Evolutionary conservation across 1,140 invertebrate species (phyloP).

Genomic region (Eriocheir sinensis): DNA sequence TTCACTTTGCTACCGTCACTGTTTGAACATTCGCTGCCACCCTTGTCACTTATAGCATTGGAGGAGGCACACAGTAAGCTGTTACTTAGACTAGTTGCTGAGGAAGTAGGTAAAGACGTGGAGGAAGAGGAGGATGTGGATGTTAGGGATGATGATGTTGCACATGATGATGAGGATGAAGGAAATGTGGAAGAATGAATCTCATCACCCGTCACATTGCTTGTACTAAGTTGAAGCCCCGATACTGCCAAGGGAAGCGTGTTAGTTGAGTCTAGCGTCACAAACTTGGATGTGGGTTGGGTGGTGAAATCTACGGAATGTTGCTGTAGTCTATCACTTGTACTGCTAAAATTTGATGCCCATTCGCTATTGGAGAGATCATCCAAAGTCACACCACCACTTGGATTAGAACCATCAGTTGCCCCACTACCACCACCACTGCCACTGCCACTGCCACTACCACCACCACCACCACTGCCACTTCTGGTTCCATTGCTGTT

Average conservation of each 20-base stretch:
- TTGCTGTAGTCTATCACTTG: constrained; percentile 70
- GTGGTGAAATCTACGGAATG: constrained; percentile 75
- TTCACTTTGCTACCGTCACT: constrained; percentile 70
- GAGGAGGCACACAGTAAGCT: constrained; percentile 76
- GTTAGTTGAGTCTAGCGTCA: constrained; percentile 74
- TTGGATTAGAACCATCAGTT: constrained; percentile 62
- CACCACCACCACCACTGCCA: constrained; percentile 56
- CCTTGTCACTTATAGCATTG: constrained; percentile 66
- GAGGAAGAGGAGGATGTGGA: constrained; percentile 59
- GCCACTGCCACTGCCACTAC: constrained; percentile 52
- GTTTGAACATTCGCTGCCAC: constrained; percentile 74
- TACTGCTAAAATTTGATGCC: constrained; percentile 75
- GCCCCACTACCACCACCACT: constrained; percentile 37
- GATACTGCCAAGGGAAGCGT: constrained; percentile 77
- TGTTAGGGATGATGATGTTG: constrained; percentile 59
- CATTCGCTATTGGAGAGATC: constrained; percentile 74
- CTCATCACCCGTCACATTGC: constrained; percentile 77
- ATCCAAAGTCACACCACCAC: constrained; percentile 69
- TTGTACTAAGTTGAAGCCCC: constrained; percentile 78
- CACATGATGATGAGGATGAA: constrained; percentile 65
- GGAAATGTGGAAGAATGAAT: constrained; percentile 72
- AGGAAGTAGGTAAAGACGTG: constrained; percentile 64
- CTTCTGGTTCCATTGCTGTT: constrained; percentile 67
- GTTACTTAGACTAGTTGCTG: constrained; percentile 78
- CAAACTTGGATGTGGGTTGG: constrained; percentile 74